Percentiles rank a stretch among this genome's conserved stretches.
These are phyloP conservation scores for Listronotus oregonensis DNA, from an alignment of 1,140 invertebrate genomes.

Conservation along the genomic window DNA sequence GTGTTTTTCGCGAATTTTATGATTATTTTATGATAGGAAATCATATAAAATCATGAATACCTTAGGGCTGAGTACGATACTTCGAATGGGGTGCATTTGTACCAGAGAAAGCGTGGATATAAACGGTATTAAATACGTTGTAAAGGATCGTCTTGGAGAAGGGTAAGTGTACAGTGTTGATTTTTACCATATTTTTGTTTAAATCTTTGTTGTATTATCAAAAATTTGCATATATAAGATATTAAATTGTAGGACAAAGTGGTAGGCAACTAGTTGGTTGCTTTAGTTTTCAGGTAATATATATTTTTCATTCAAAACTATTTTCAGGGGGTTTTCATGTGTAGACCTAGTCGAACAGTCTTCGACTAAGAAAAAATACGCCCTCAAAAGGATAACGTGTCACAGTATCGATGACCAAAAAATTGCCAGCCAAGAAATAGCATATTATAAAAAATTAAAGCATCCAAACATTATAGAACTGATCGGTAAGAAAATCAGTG, in stretches of 20 bases:
- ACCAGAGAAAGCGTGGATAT: conserved; percentile 73
- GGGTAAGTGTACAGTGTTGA: conserved; percentile 64
- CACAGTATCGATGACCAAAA: conserved; percentile 80
- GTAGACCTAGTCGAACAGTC: conserved; percentile 79
- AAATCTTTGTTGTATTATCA: background rate
- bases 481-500: conserved; percentile 50
- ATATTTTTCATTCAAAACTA: background rate
- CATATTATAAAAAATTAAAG: conserved; percentile 71
- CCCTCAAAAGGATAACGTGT: conserved; percentile 81
- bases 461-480: conserved; percentile 81
- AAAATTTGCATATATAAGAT: too few species aligned
- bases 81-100: conserved; percentile 82
- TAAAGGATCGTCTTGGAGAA: conserved; percentile 75
- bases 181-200: conserved; percentile 18
- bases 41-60: conserved; percentile 64
- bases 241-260: too few species aligned
- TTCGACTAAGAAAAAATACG: conserved; percentile 73
- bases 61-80: conserved; percentile 69
- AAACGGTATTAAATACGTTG: conserved; percentile 71
- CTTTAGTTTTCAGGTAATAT: too few species aligned
- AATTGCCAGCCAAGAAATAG: conserved; percentile 74
- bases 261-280: too few species aligned
- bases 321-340: conserved; percentile 79
- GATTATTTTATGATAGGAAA: conserved; percentile 3
- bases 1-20: background rate